Base-by-base conservation (phyloP, 2,797 vertebrate genomes). In the Melanotaenia maccullochi region DNA sequence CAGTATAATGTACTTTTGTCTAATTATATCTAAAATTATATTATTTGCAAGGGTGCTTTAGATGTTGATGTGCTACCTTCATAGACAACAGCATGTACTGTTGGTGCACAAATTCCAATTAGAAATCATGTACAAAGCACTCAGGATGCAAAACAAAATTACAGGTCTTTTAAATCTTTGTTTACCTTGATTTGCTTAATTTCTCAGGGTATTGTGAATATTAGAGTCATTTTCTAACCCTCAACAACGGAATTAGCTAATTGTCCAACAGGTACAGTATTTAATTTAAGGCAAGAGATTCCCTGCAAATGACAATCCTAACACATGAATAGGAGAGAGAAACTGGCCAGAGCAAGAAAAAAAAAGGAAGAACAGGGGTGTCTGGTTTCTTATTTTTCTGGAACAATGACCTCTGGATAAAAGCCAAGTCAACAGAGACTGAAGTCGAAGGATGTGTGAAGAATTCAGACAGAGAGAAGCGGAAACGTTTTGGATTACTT, bases 381-480 rank as follows among this genome's bases (percentile, higher is more conserved):
- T 91, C 79, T 71, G 40, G 68, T 90, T 90, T 86, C 86, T 68
- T 77, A 55, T 82, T 90, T 92, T 87, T 92, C 82, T 72, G 58
- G 49, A 81, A 87, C 88, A 89, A 89, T 80, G 75, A 86, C 64
- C 44, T 86, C 56, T 61, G 66, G 63, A 90, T 86, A 70, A 87
- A 87, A 83, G 82, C 65, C 66, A 38, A 83, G 78, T 85, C 78
- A 79, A 57, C 44, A 32, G 81, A 87, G 81, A 81, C 75, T 73
- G 35, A 76, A 85, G 75, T 76, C 76, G 75, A 81, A 84, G 79
- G 83, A 89, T 78, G 81, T 75, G 38, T 69, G 68, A 77, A 79
- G 67, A 82, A 81, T 85, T 81, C 64, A 58, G 70, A 83, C 13
- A 52, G 75, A 63, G 66, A 65, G 58, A 66, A 81, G 55, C 33